Evolutionary conservation across 2,888 invertebrate genomes (phyloP), one percentile per base, ranked within the genome.

Genomic region (Amphipoea oculea): DNA sequence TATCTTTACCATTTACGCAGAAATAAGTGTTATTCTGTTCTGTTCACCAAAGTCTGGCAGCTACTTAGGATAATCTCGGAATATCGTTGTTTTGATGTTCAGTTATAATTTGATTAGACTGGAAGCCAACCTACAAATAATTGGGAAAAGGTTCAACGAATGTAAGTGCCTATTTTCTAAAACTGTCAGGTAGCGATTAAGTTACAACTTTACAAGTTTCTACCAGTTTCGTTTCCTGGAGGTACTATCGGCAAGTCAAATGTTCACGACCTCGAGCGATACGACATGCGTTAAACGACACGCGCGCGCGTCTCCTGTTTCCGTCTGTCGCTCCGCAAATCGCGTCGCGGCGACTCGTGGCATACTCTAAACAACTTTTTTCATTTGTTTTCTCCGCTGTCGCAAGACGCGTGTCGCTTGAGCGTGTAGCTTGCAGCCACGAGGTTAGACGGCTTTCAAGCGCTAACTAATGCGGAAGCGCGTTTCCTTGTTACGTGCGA

Each of bases 401-500:
- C 1, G 14, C 7, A 63, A 36, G 29, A 63, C 7, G 1, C 60
- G 60, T 62, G n/a, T 62, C 4, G n/a, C 14, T n/a, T 23, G n/a
- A n/a, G 11, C n/a, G n/a, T 57, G 57, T 54, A 45, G 1, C 45
- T 45, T 45, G 45, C 45, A 45, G 45, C 45, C 45, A 9, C 9
- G 9, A 7, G 42, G 45, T 9, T 45, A 45, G 9, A 45, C 4
- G 51, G 73, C 67, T 73, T 76, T 78, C 63, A 82, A 66, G 65
- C 17, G 5, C 65, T 78, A 73, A 70, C 42, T 45, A 45, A 45
- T 77, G n/a, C n/a, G 74, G 75, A 86, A 78, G 57, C 65, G 20
- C 42, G 45, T 57, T 78, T 78, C 73, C 77, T 75, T 40, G 80
- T 79, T 77, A 75, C 70, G 4, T 57, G 23, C 29, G 23, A 68